A percentile compares a stretch with the other conserved stretches of the same genome.
Evolutionary conservation across 92 coral and sea anemone species (phyloP).

Genomic region (Pocillopora meandrina): DNA sequence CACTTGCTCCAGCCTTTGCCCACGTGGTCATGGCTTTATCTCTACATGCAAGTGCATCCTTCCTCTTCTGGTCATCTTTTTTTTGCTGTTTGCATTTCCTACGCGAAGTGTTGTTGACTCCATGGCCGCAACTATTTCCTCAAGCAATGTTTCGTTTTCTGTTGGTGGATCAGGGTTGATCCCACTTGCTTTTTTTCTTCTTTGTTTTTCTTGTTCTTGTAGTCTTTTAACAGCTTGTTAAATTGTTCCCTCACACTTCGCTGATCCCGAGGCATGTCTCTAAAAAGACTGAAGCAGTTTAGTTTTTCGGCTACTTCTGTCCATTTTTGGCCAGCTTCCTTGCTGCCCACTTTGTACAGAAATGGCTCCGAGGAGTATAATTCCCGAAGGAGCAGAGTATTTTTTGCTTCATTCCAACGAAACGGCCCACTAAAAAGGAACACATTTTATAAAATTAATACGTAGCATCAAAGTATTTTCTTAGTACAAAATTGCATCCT

Average conservation of each 20-base stretch:
- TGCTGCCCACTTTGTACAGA: slow-evolving; percentile 68
- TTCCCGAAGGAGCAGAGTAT: neutral
- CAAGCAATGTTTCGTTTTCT: slow-evolving; percentile 57
- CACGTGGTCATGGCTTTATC: slow-evolving; percentile 72
- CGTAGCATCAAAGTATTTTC: too few relatives aligned
- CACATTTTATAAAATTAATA: too few relatives aligned
- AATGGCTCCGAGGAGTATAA: slow-evolving; percentile 55
- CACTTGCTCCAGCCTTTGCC: slow-evolving; percentile 58
- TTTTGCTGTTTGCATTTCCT: neutral
- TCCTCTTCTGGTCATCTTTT: slow-evolving; percentile 65
- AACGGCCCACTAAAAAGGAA: too few relatives aligned
- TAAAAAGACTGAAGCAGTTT: slow-evolving; percentile 49
- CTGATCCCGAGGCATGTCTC: slow-evolving; percentile 62
- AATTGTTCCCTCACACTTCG: slow-evolving; percentile 73
- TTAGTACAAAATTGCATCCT: neutral
- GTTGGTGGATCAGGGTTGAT: slow-evolving; percentile 70
- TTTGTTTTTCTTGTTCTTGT: slow-evolving; percentile 55
- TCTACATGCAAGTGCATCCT: slow-evolving; percentile 66
- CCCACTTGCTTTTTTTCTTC: slow-evolving; percentile 63
- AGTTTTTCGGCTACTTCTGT: slow-evolving; percentile 55
- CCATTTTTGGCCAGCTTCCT: slow-evolving; percentile 46
- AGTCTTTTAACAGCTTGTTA: slow-evolving; percentile 67
- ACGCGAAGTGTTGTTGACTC: slow-evolving; percentile 58
- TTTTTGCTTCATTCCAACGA: too few relatives aligned
- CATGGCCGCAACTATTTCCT: slow-evolving; percentile 62